Conservation (phyloP, 2,797 vertebrate species). For the Aselliscus stoliczkanus region DNA sequence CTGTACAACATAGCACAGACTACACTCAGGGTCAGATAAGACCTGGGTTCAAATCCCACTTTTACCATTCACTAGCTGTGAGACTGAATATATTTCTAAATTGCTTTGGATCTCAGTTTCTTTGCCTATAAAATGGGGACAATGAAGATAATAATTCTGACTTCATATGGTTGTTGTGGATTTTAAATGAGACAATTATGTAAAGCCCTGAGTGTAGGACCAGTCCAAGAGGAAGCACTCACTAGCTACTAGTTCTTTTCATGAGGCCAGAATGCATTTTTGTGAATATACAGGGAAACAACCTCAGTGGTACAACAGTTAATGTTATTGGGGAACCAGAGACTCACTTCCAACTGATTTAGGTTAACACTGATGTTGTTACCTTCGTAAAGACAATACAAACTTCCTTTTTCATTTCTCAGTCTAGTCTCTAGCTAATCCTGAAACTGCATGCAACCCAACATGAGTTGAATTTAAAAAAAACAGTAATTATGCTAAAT, state of each 20-base stretch:
- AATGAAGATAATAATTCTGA: neutral
- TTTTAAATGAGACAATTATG: neutral
- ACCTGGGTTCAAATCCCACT: constrained; percentile 9
- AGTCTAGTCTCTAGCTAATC: constrained; percentile 54
- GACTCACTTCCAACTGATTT: constrained; percentile 32
- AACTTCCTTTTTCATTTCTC: constrained; percentile 53
- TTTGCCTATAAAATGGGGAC: neutral
- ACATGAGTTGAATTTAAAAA: constrained; percentile 56
- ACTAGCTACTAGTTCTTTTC: neutral
- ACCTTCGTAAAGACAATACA: constrained; percentile 19
- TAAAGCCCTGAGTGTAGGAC: neutral
- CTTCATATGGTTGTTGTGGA: neutral
- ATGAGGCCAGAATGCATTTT: neutral
- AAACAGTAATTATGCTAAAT: constrained; percentile 67
- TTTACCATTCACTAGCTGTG: neutral
- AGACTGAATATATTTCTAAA: neutral
- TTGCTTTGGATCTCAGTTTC: neutral
- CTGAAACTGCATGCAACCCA: constrained; percentile 49
- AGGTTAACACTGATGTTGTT: neutral
- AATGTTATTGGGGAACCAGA: neutral
- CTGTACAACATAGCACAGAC: neutral
- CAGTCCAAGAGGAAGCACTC: neutral
- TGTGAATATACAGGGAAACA: neutral
- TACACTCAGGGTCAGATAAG: neutral
- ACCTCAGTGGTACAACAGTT: neutral